Base-by-base conservation (phyloP, 1,140 invertebrate species). In the Drosophila orosa region DNA sequence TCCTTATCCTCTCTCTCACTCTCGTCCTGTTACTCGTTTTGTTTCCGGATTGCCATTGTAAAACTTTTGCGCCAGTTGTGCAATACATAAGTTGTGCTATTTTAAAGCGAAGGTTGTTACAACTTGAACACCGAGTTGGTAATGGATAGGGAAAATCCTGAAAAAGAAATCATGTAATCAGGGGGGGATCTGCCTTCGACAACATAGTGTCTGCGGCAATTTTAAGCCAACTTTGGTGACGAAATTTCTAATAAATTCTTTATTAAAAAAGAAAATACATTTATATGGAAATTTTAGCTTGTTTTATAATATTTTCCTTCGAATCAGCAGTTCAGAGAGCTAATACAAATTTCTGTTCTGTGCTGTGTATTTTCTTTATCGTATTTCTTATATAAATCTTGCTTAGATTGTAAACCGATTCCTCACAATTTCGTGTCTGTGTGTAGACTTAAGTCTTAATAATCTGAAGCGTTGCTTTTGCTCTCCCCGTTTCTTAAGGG, bases 11-110 rank as follows among this genome's bases (percentile, higher is more conserved):
- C 17, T 3, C 29, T 17, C 25, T n/a, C 44, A 9, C 55, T 24
- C 39, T 39, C 35, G 45, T 55, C 35, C 58, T 54, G 45, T 76
- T 42, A 56, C 58, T 73, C 40, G 58, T 58, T 52, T 42, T 22
- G 39, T 56, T 57, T 78, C 68, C 55, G 61, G 60, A 74, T 73
- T 80, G 72, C 25, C 65, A 72, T 71, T 65, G 67, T 80, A 78
- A 78, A 81, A 85, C 78, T 86, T 85, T 81, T 69, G 76, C 72
- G 80, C 69, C 60, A 77, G 54, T 80, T 84, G 72, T 66, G 68
- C 68, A 57, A 71, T 58, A 75, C 72, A 75, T 52, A 75, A 75
- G 61, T 76, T 75, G 47, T 44, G 71, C 35, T 35, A 52, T 65
- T 74, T 66, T 50, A 75, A 52, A 66, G 71, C 22, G 50, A 75